Conservation (phyloP, 2,797 vertebrate species). For the Eutrigla gurnardus region DNA sequence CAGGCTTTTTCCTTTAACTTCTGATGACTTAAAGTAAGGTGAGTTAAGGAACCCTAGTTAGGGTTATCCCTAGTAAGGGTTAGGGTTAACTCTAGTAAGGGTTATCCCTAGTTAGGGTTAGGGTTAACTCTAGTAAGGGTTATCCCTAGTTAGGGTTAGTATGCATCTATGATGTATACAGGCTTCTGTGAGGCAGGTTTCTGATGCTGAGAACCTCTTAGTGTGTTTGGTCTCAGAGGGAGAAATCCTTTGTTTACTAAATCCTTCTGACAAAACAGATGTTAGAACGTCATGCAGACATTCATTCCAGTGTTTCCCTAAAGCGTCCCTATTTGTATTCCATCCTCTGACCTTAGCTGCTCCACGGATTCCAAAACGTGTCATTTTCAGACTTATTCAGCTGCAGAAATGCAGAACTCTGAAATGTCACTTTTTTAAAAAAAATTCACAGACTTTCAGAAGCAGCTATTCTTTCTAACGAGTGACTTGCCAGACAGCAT, state of each 20-base stretch:
- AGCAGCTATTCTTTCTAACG: conserved; percentile 48
- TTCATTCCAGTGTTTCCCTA: conserved; percentile 63
- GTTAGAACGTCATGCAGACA: conserved; percentile 69
- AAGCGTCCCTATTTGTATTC: conserved; percentile 58
- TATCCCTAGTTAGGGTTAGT: too few species aligned
- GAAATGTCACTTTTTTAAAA: conserved; percentile 39
- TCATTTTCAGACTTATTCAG: conserved; percentile 57
- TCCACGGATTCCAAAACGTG: conserved; percentile 23
- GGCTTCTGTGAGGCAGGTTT: conserved; percentile 34
- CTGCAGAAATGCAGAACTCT: conserved; percentile 17
- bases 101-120: too few species aligned
- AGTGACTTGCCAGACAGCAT: conserved; percentile 4
- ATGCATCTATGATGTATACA: conserved; percentile 37
- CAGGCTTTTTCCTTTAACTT: not conserved
- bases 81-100: too few species aligned
- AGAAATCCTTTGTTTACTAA: conserved; percentile 73
- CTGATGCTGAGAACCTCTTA: conserved; percentile 59
- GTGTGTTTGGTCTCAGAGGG: conserved; percentile 61
- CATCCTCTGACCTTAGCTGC: conserved; percentile 33
- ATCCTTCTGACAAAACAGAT: conserved; percentile 65
- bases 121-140: too few species aligned
- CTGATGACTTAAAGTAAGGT: too few species aligned
- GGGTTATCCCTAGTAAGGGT: too few species aligned
- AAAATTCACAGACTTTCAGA: conserved; percentile 31
- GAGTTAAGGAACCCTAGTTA: too few species aligned